A percentile compares a stretch with the other conserved stretches of the same genome.
These are phyloP conservation scores for Sinocyclocheilus maitianheensis DNA, from an alignment of 2,113 vertebrate genomes.

Conservation along the genomic window DNA sequence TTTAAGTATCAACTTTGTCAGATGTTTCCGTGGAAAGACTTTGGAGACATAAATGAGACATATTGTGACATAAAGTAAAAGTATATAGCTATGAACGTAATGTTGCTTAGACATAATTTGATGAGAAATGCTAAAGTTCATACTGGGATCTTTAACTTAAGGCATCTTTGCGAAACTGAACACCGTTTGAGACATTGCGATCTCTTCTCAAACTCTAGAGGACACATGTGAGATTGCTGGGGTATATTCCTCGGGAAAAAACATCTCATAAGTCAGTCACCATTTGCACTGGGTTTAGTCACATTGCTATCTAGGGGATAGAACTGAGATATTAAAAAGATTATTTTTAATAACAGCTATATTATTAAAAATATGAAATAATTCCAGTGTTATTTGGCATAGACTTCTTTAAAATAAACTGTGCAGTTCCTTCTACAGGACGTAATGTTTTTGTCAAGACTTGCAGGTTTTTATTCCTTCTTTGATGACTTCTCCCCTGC, in stretches of 20 bases:
- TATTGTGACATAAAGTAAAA: not conserved
- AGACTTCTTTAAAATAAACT: not conserved
- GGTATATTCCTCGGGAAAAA: not conserved
- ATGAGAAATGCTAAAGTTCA: not conserved
- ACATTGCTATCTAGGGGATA: not conserved
- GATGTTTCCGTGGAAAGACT: not conserved
- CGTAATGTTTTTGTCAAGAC: not conserved
- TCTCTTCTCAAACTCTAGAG: not conserved
- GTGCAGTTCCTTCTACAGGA: not conserved
- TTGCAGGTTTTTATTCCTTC: slow-evolving; percentile 10
- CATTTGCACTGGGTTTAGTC: not conserved
- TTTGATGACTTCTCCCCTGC: slow-evolving; percentile 3
- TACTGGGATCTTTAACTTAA: not conserved
- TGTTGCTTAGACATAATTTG: not conserved
- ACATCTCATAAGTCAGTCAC: not conserved
- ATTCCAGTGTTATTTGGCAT: not conserved
- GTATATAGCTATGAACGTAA: not conserved
- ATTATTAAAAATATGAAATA: not conserved
- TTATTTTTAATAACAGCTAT: not conserved
- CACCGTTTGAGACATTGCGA: not conserved
- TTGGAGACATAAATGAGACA: not conserved
- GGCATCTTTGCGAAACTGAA: not conserved
- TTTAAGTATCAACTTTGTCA: not conserved
- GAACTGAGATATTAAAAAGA: not conserved
- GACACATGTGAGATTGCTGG: not conserved